These are phyloP conservation scores for Megalopta genalis DNA, from an alignment of 1,140 invertebrate genomes.

Conservation along the genomic window DNA sequence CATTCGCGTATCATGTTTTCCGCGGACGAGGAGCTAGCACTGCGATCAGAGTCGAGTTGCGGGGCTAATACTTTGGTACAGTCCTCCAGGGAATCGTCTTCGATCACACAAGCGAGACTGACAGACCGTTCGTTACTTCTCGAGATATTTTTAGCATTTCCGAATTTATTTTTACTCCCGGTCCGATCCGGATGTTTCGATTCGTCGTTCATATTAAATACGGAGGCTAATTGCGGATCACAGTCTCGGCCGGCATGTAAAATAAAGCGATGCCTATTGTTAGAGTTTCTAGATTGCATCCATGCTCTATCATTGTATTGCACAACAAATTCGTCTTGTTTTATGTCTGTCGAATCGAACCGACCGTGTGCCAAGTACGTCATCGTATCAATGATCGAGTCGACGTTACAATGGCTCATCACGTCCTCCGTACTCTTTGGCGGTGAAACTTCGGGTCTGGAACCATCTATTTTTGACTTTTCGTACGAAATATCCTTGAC, in stretches of 20 bases:
- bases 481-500: constrained; percentile 36
- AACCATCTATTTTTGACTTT: background rate
- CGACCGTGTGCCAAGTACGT: constrained; percentile 39
- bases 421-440: background rate
- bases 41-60: constrained; percentile 9
- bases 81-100: constrained; percentile 51
- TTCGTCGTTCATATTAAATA: constrained; percentile 26
- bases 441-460: background rate
- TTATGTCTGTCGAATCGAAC: background rate
- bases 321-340: constrained; percentile 32
- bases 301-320: constrained; percentile 14
- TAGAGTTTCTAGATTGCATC: background rate
- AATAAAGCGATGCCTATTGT: constrained; percentile 28
- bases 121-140: background rate
- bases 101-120: constrained; percentile 7
- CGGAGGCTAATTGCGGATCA: constrained; percentile 5
- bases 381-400: constrained; percentile 26
- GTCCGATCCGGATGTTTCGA: background rate
- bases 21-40: constrained; percentile 50
- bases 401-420: background rate
- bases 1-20: constrained; percentile 61
- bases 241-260: constrained; percentile 36
- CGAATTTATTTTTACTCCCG: background rate
- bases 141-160: background rate
- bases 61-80: background rate